These are phyloP conservation scores for Heliconius charithonia DNA, from an alignment of 2,888 invertebrate species.

Conservation along the genomic window DNA sequence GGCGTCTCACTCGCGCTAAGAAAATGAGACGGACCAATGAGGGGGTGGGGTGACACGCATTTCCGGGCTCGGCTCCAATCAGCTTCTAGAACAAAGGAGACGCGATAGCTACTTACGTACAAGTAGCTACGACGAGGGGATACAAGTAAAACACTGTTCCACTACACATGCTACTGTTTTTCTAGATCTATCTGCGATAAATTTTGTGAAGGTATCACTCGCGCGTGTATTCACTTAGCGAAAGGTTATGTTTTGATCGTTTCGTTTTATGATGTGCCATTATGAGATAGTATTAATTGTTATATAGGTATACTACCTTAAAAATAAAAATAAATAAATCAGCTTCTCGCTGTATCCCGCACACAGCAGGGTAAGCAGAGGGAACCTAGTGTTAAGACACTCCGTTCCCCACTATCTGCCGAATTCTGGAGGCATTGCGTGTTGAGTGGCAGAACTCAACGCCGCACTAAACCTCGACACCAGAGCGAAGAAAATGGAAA, in stretches of 20 bases:
- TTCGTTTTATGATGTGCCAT: constrained; percentile 60
- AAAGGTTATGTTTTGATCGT: constrained; percentile 63
- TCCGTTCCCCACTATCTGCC: too few species aligned
- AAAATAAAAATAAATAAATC: too few species aligned
- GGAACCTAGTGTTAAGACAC: too few species aligned
- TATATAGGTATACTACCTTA: constrained; percentile 49
- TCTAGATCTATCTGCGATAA: constrained; percentile 65
- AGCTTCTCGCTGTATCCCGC: too few species aligned
- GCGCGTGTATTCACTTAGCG: constrained; percentile 72
- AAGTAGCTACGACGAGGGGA: constrained; percentile 77
- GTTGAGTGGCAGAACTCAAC: too few species aligned
- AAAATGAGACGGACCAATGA: constrained; percentile 84
- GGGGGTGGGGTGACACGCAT: constrained; percentile 84
- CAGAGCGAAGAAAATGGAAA: too few species aligned
- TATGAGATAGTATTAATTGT: constrained; percentile 71
- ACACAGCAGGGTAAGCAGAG: too few species aligned
- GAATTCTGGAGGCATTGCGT: too few species aligned
- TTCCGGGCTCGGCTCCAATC: constrained; percentile 84
- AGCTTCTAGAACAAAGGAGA: constrained; percentile 85
- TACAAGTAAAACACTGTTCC: constrained; percentile 66
- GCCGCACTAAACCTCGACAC: too few species aligned
- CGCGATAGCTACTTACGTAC: constrained; percentile 82
- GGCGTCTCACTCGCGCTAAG: constrained; percentile 83
- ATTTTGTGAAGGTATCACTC: constrained; percentile 71
- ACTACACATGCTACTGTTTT: constrained; percentile 65